These are phyloP conservation scores for Morelia viridis DNA, from an alignment of 2,797 vertebrate genomes.

Conservation along the genomic window DNA sequence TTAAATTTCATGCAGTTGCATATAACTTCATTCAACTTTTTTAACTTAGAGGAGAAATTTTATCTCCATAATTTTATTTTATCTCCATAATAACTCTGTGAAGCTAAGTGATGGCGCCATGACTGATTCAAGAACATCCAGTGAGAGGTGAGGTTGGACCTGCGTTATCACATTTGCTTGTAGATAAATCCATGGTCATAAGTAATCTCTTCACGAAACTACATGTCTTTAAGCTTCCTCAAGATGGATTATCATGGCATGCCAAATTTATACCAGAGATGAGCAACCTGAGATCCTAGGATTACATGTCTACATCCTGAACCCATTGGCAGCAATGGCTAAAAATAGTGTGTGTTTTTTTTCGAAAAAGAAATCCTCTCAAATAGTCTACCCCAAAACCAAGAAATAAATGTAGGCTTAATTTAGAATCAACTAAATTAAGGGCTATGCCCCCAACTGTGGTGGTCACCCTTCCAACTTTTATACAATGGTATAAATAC, in stretches of 20 bases:
- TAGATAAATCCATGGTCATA: not conserved
- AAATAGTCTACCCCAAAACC: too few relatives aligned
- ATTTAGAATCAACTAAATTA: too few relatives aligned
- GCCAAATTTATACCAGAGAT: too few relatives aligned
- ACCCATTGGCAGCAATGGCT: too few relatives aligned
- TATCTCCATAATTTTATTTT: not conserved
- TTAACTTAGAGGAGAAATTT: not conserved
- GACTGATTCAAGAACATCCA: not conserved
- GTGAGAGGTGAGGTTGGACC: not conserved
- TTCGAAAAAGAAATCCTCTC: too few relatives aligned
- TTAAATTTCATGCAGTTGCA: conserved; percentile 23
- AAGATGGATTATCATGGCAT: not conserved
- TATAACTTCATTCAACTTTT: not conserved
- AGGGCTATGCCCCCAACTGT: too few relatives aligned
- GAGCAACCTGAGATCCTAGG: too few relatives aligned
- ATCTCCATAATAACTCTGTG: not conserved
- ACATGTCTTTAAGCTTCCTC: not conserved
- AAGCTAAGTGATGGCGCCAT: not conserved
- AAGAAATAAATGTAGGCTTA: too few relatives aligned
- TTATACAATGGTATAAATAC: too few relatives aligned
- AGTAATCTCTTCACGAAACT: not conserved
- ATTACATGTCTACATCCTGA: too few relatives aligned
- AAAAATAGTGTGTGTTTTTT: too few relatives aligned
- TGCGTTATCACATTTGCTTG: not conserved
- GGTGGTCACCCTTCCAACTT: too few relatives aligned